Percentiles rank a stretch among this genome's conserved stretches.
Conservation (phyloP, 2,113 vertebrate species). For the Nyctibius bracteatus region DNA sequence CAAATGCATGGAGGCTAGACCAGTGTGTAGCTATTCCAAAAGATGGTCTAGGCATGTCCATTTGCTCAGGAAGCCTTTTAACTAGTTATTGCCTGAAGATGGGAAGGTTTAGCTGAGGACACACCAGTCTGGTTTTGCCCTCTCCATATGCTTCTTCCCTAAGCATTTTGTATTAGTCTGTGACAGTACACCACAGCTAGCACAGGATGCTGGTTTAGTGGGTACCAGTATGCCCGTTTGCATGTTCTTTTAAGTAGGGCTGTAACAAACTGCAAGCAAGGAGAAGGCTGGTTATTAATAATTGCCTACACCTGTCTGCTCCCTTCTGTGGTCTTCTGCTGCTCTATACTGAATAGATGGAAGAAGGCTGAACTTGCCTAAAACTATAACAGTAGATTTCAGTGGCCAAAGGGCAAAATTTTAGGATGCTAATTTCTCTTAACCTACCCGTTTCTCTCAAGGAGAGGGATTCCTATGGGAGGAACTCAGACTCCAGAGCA, state of each 20-base stretch:
- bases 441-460: not conserved
- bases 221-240: not conserved
- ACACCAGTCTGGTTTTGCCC: not conserved
- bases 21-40: not conserved
- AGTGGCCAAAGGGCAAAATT: not conserved
- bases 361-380: not conserved
- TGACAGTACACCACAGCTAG: not conserved
- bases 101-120: not conserved
- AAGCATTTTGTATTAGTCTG: not conserved
- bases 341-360: not conserved
- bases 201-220: not conserved
- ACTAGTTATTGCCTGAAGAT: rapidly evolving
- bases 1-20: not conserved
- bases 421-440: not conserved
- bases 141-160: not conserved
- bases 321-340: not conserved
- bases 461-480: not conserved
- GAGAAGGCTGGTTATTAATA: not conserved
- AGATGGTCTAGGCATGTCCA: rapidly evolving
- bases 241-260: not conserved
- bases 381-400: not conserved
- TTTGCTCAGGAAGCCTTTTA: not conserved
- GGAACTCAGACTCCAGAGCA: not conserved
- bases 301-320: not conserved
- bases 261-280: not conserved